A percentile compares a stretch with the other conserved stretches of the same genome.
Evolutionary conservation across 2,888 invertebrate species (phyloP).

Genomic region (Suillia variegata): DNA sequence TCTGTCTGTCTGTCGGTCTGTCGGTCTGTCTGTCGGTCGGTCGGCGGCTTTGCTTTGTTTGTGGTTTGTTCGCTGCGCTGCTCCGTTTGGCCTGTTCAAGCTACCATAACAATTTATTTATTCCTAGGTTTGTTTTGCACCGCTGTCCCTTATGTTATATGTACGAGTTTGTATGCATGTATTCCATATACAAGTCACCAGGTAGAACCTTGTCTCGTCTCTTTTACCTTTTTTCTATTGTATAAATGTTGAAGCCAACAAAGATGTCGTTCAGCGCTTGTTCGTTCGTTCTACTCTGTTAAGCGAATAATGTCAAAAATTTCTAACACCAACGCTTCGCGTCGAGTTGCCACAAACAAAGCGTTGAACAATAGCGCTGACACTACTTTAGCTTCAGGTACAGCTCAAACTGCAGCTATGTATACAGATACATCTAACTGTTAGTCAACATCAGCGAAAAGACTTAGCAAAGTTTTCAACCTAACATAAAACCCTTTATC

Average conservation of each 20-base stretch:
- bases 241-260: slow-evolving; percentile 2
- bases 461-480: too few relatives aligned
- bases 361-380: background rate
- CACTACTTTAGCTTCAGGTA: too few relatives aligned
- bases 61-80: background rate
- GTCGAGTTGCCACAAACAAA: background rate
- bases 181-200: too few relatives aligned
- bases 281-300: slow-evolving; percentile 49
- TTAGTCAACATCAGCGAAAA: too few relatives aligned
- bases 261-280: too few relatives aligned
- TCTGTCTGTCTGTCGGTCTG: too few relatives aligned
- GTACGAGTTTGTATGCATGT: slow-evolving; percentile 16
- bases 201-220: too few relatives aligned
- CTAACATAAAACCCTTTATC: too few relatives aligned
- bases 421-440: too few relatives aligned
- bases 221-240: too few relatives aligned
- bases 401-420: too few relatives aligned
- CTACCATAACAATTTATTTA: slow-evolving; percentile 18
- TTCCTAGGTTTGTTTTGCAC: slow-evolving; percentile 7
- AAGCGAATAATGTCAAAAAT: slow-evolving; percentile 42
- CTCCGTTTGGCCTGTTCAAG: slow-evolving; percentile 13
- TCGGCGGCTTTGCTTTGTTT: background rate
- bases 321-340: slow-evolving; percentile 7
- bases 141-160: slow-evolving; percentile 4
- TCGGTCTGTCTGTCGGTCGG: too few relatives aligned